Evolutionary conservation across 2,888 invertebrate genomes (phyloP).

Genomic region (Parnassius mnemosyne): DNA sequence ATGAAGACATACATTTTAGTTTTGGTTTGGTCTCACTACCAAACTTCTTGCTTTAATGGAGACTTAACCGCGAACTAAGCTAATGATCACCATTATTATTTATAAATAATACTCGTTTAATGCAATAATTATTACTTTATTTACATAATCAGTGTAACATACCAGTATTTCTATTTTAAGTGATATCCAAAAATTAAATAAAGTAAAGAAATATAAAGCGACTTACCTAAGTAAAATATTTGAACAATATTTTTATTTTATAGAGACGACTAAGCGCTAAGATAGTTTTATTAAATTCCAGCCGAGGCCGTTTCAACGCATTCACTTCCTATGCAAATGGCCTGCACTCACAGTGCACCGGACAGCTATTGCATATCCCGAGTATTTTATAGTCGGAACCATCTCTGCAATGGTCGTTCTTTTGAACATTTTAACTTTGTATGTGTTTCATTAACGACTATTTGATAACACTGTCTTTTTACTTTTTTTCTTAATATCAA

Average conservation of each 20-base stretch:
- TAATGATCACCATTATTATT: too few species aligned
- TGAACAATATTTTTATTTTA: conserved; percentile 58
- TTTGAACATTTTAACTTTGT: conserved; percentile 37
- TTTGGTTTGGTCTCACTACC: too few species aligned
- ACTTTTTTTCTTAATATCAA: too few species aligned
- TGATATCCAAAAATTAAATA: too few species aligned
- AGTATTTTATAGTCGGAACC: conserved; percentile 68
- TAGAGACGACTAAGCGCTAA: conserved; percentile 59
- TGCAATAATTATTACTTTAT: too few species aligned
- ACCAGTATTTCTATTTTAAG: too few species aligned
- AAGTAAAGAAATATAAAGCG: conserved; percentile 17
- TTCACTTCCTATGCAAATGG: conserved; percentile 72
- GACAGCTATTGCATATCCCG: conserved; percentile 69
- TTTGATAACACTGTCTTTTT: conserved; percentile 16
- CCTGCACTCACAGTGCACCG: conserved; percentile 49
- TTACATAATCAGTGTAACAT: too few species aligned
- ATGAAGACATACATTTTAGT: too few species aligned
- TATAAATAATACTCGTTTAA: too few species aligned
- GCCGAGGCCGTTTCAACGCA: conserved; percentile 66
- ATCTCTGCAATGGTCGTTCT: conserved; percentile 39
- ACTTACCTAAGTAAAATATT: conserved; percentile 40
- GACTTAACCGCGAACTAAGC: too few species aligned
- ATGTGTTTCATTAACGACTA: conserved; percentile 26
- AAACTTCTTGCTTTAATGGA: too few species aligned
- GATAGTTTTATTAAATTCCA: conserved; percentile 79